Conservation (phyloP, 1,140 invertebrate genomes). For the Thaumatotibia leucotreta region DNA sequence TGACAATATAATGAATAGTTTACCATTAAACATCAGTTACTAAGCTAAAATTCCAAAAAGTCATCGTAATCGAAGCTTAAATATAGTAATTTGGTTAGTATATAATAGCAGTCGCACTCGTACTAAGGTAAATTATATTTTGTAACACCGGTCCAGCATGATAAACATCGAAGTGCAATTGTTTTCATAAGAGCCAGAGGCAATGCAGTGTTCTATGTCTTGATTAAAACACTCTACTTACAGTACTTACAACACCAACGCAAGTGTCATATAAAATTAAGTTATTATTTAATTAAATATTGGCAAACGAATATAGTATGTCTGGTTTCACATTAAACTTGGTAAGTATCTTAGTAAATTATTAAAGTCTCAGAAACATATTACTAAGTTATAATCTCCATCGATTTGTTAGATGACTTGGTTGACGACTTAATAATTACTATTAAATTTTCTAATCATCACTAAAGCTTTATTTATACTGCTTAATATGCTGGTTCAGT, state of each 20-base stretch:
- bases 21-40: not conserved
- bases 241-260: not conserved
- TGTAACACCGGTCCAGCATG: not conserved
- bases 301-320: not conserved
- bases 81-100: not conserved
- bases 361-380: not conserved
- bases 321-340: not conserved
- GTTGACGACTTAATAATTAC: not conserved
- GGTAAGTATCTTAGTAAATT: not conserved
- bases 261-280: not conserved
- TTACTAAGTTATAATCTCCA: not conserved
- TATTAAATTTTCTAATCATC: not conserved
- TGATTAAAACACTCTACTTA: not conserved
- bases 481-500: not conserved
- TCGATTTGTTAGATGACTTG: not conserved
- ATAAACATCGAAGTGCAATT: slow-evolving; percentile 10
- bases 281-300: not conserved
- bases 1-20: not conserved
- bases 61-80: not conserved
- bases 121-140: slow-evolving; percentile 6
- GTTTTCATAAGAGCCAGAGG: slow-evolving; percentile 7
- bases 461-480: not conserved
- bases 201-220: not conserved
- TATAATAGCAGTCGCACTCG: not conserved
- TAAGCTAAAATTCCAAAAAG: not conserved